Percentiles rank a stretch among this genome's conserved stretches.
phyloP scores from a whole-genome alignment of 2,113 vertebrate genomes.

The Pterocles burchelli region DNA sequence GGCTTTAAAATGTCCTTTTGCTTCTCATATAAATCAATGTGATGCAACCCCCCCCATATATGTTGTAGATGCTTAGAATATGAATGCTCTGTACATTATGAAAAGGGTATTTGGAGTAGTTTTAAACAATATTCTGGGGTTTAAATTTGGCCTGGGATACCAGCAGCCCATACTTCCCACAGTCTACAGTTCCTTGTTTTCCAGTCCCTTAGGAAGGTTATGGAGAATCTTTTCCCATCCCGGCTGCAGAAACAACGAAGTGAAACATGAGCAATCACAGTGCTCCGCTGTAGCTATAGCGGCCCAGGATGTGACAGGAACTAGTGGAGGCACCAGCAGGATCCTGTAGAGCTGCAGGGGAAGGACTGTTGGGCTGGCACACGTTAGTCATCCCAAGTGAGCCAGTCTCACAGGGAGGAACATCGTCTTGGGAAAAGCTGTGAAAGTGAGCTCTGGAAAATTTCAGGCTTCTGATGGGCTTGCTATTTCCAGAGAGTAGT shows the following conservation, averaged over 20 bases:
- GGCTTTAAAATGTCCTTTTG: conserved; percentile 20
- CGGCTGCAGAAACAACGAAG: not conserved
- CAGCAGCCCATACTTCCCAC: conserved; percentile 64
- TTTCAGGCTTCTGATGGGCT: not conserved
- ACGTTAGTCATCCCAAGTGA: not conserved
- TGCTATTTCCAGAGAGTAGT: not conserved
- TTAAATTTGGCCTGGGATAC: conserved; percentile 68
- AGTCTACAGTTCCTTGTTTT: conserved; percentile 45
- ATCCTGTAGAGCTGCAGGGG: not conserved
- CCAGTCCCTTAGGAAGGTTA: conserved; percentile 40
- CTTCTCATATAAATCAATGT: conserved; percentile 23
- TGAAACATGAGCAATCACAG: not conserved
- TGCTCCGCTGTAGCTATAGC: not conserved
- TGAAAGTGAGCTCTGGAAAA: conserved; percentile 1
- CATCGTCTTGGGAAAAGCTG: not conserved
- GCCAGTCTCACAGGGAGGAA: not conserved
- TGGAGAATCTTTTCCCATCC: conserved; percentile 15
- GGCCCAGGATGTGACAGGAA: not conserved
- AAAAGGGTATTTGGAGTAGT: conserved; percentile 2
- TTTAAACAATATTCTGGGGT: conserved; percentile 11
- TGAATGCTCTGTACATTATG: not conserved
- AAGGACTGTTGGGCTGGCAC: not conserved
- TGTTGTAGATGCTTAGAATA: not conserved
- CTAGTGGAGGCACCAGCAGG: not conserved
- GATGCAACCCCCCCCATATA: not conserved